phyloP scores from a whole-genome alignment of 1,140 invertebrate genomes.

The Listronotus bonariensis region DNA sequence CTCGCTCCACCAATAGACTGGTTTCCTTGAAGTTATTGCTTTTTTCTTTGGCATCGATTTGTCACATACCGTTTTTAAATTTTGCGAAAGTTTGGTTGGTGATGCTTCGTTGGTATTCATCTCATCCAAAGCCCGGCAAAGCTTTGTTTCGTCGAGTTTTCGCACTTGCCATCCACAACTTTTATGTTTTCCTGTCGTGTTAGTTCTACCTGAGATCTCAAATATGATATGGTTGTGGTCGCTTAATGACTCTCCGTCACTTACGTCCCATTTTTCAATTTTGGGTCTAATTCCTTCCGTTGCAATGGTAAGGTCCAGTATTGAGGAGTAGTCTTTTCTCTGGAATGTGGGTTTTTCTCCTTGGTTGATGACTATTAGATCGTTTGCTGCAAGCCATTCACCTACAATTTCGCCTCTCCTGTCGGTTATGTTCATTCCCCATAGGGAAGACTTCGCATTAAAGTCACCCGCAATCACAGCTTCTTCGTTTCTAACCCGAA shows the following conservation, averaged over 20 bases:
- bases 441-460: constrained; percentile 4
- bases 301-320: not conserved
- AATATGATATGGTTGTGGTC: not conserved
- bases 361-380: not conserved
- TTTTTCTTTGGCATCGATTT: too few relatives aligned
- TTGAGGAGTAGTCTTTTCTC: not conserved
- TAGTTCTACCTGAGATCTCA: too few relatives aligned
- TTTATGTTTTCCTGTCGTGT: too few relatives aligned
- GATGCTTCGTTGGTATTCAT: too few relatives aligned
- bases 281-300: not conserved
- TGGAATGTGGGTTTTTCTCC: constrained; percentile 4
- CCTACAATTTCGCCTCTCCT: not conserved
- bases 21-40: too few relatives aligned
- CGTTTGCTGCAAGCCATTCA: not conserved
- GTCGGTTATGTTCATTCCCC: not conserved
- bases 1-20: too few relatives aligned
- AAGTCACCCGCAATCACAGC: not conserved
- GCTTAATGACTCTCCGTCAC: not conserved
- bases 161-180: too few relatives aligned
- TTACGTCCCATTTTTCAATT: constrained; percentile 6
- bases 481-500: not conserved
- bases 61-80: too few relatives aligned
- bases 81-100: too few relatives aligned
- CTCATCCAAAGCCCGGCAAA: too few relatives aligned
- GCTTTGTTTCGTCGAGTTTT: too few relatives aligned